Percentiles rank a stretch among this genome's conserved stretches.
phyloP scores from a whole-genome alignment of 2,797 vertebrate species.

The Ctenopoma multispine region DNA sequence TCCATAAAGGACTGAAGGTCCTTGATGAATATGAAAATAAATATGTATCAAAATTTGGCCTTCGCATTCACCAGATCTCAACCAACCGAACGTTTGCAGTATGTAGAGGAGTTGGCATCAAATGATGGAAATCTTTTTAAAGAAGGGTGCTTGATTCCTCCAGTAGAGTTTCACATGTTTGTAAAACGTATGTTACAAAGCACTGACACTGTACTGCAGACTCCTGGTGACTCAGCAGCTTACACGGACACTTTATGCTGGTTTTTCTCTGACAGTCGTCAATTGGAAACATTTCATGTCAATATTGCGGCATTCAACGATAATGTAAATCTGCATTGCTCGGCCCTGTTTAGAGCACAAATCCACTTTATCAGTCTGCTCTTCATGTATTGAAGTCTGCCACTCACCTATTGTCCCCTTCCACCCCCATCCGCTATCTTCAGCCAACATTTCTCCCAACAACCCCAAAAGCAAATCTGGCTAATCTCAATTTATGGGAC shows the following conservation, averaged over 20 bases:
- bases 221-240: too few species aligned
- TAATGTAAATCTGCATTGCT: neutral
- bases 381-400: conserved; percentile 21
- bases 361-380: neutral
- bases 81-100: neutral
- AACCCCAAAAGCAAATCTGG: conserved; percentile 65
- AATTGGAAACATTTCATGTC: neutral
- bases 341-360: neutral
- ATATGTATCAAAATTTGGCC: neutral
- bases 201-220: too few species aligned
- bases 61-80: neutral
- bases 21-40: neutral
- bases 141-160: too few species aligned
- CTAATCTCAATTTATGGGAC: conserved; percentile 66
- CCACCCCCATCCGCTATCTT: conserved; percentile 1
- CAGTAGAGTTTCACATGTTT: too few species aligned
- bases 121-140: too few species aligned
- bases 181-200: too few species aligned
- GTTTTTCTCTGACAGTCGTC: neutral
- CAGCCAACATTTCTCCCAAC: conserved; percentile 13
- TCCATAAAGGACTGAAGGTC: too few species aligned
- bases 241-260: too few species aligned
- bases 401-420: conserved; percentile 15
- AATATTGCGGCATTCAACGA: neutral
- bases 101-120: neutral